These are phyloP conservation scores for Vireo altiloquus DNA, from an alignment of 2,113 vertebrate genomes.

Conservation along the genomic window DNA sequence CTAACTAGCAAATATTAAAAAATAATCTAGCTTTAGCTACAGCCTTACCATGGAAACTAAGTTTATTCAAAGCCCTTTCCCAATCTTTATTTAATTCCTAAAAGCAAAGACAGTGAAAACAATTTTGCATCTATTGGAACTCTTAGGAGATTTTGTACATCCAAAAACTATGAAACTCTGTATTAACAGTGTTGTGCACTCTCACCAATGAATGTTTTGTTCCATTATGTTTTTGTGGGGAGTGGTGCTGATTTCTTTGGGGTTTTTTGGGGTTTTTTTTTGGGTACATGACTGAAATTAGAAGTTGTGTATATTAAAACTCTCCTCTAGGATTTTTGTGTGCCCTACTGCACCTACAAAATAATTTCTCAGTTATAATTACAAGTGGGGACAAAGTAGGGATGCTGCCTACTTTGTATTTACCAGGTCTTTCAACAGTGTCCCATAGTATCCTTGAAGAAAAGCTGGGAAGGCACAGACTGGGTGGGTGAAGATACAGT, in stretches of 20 bases:
- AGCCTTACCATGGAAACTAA: not conserved
- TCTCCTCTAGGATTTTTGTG: not conserved
- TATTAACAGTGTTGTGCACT: not conserved
- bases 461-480: not conserved
- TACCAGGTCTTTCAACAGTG: not conserved
- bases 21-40: not conserved
- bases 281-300: not conserved
- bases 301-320: not conserved
- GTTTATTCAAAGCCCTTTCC: not conserved
- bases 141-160: not conserved
- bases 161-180: not conserved
- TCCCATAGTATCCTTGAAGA: not conserved
- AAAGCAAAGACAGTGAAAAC: not conserved
- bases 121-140: not conserved
- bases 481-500: not conserved
- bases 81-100: not conserved
- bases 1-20: not conserved
- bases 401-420: not conserved
- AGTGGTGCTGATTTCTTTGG: not conserved
- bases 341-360: not conserved
- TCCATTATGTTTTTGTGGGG: not conserved
- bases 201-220: not conserved
- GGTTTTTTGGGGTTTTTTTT: not conserved
- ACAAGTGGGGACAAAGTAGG: not conserved
- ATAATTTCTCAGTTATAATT: not conserved